Evolutionary conservation across 2,113 vertebrate genomes (phyloP).

Genomic region (Gyps fulvus): DNA sequence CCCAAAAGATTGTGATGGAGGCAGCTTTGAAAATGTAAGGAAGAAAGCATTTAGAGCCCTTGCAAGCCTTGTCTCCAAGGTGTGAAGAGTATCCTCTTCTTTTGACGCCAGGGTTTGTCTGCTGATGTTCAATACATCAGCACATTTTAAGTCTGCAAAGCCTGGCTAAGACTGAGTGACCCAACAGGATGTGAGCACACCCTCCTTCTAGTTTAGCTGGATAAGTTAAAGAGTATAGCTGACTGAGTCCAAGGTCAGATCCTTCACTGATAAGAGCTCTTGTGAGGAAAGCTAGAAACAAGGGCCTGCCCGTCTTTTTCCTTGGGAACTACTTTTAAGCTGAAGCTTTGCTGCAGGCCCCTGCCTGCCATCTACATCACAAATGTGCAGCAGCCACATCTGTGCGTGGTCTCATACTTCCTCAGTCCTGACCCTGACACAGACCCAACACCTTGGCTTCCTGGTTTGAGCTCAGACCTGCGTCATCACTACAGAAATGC

Average conservation of each 20-base stretch:
- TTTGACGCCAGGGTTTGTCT: neutral
- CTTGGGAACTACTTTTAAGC: neutral
- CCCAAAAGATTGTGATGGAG: neutral
- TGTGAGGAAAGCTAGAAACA: neutral
- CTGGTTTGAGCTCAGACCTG: neutral
- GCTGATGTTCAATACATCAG: neutral
- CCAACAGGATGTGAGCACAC: rapidly evolving
- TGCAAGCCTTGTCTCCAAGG: neutral
- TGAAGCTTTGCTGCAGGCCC: neutral
- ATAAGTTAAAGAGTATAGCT: neutral
- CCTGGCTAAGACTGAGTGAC: neutral
- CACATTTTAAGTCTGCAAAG: neutral
- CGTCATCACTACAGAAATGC: neutral
- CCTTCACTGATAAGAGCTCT: neutral
- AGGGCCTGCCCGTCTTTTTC: neutral
- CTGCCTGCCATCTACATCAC: neutral
- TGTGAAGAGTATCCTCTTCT: neutral
- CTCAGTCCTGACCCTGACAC: neutral
- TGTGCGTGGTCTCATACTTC: neutral
- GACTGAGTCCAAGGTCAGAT: neutral
- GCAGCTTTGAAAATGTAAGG: neutral
- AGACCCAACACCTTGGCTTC: neutral
- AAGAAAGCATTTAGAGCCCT: neutral
- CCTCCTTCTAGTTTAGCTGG: neutral
- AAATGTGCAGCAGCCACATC: neutral